Evolutionary conservation across 1,140 invertebrate genomes (phyloP).

Genomic region (Dufourea novaeangliae): DNA sequence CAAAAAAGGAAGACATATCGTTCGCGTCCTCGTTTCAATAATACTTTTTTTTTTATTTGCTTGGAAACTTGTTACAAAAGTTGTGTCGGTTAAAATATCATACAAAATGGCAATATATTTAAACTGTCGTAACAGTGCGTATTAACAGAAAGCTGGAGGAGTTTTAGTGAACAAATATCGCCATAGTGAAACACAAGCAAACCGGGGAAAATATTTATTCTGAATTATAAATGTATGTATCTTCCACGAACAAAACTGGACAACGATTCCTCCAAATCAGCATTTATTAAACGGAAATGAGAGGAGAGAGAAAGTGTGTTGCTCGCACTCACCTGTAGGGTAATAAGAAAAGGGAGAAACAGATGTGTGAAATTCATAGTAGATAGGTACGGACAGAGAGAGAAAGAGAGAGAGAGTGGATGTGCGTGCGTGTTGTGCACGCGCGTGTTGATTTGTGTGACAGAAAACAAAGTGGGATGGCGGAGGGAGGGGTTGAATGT

Average conservation of each 20-base stretch:
- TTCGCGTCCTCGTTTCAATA: not conserved
- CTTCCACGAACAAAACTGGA: not conserved
- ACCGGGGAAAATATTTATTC: not conserved
- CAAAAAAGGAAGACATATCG: slow-evolving; percentile 12
- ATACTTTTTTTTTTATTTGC: not conserved
- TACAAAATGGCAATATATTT: not conserved
- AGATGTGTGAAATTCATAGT: too few species aligned
- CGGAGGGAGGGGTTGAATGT: not conserved
- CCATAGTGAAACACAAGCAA: not conserved
- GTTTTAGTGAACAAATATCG: not conserved
- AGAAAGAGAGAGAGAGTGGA: not conserved
- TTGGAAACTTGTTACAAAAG: not conserved
- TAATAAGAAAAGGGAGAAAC: too few species aligned
- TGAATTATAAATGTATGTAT: not conserved
- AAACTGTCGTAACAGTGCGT: not conserved
- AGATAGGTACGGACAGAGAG: too few species aligned
- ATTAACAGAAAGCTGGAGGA: not conserved
- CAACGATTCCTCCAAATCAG: not conserved
- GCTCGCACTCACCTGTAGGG: too few species aligned
- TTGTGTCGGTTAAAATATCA: not conserved
- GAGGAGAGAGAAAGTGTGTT: not conserved
- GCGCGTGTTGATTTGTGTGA: too few species aligned
- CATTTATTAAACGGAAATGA: not conserved
- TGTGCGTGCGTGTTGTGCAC: not conserved
- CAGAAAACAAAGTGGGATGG: not conserved